These are phyloP conservation scores for Chlorops oryzae DNA, from an alignment of 1,140 invertebrate species.

Conservation along the genomic window DNA sequence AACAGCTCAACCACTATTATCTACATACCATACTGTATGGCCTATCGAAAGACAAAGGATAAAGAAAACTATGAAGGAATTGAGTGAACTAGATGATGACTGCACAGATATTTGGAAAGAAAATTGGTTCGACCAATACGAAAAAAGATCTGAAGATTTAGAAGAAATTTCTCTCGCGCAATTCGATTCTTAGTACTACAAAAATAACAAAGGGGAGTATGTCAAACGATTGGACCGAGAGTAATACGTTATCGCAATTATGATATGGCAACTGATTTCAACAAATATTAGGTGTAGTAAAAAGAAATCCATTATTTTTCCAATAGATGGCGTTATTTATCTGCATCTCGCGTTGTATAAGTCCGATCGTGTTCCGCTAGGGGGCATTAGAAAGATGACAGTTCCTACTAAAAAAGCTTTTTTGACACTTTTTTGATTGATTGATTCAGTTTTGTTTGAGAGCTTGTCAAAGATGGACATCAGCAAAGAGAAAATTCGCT, in stretches of 20 bases:
- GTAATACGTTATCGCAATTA: conserved; percentile 8
- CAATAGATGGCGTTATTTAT: too few relatives aligned
- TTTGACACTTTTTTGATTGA: too few relatives aligned
- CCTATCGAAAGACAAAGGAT: conserved; percentile 3
- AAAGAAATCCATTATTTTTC: too few relatives aligned
- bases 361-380: too few relatives aligned
- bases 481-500: too few relatives aligned
- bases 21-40: conserved; percentile 3
- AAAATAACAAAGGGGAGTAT: background rate
- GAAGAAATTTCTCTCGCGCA: conserved; percentile 28
- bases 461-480: too few relatives aligned
- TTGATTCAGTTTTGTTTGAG: too few relatives aligned
- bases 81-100: conserved; percentile 16
- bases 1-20: conserved; percentile 14
- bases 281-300: too few relatives aligned
- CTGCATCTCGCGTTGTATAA: too few relatives aligned
- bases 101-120: conserved; percentile 30
- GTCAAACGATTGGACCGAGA: background rate
- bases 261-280: conserved; percentile 30
- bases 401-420: too few relatives aligned
- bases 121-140: conserved; percentile 33
- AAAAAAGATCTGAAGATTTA: conserved; percentile 23
- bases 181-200: conserved; percentile 28
- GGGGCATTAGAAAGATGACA: too few relatives aligned
- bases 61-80: conserved; percentile 1